Evolutionary conservation across 2,888 invertebrate genomes (phyloP).

Genomic region (Temnothorax ravouxi): DNA sequence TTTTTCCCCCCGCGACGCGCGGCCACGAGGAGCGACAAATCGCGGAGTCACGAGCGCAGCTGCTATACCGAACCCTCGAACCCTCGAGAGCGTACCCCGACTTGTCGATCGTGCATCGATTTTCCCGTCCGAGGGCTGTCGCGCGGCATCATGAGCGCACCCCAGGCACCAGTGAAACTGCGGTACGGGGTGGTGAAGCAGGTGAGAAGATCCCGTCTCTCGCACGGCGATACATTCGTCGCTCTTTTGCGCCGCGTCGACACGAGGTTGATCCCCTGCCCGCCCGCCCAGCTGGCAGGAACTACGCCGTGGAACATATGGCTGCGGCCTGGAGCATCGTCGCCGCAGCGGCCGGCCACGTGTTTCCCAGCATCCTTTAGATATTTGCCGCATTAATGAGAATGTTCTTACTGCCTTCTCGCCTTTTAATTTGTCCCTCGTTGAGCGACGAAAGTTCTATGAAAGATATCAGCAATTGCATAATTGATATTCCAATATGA

Average conservation of each 20-base stretch:
- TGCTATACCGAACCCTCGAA: conserved; percentile 37
- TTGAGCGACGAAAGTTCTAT: not conserved
- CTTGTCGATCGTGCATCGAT: conserved; percentile 29
- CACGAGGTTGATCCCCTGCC: conserved; percentile 23
- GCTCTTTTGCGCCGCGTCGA: not conserved
- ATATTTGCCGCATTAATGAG: not conserved
- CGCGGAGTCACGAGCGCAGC: conserved; percentile 30
- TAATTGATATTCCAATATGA: not conserved
- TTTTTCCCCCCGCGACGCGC: not conserved
- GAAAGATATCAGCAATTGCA: conserved; percentile 22
- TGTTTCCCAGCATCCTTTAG: not conserved
- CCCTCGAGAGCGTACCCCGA: conserved; percentile 2
- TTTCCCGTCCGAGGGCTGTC: conserved; percentile 56
- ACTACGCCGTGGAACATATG: conserved; percentile 69
- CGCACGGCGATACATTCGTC: not conserved
- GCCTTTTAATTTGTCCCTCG: not conserved
- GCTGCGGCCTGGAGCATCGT: conserved; percentile 50
- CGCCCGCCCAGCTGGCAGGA: conserved; percentile 39
- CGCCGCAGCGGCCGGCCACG: not conserved
- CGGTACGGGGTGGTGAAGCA: conserved; percentile 88
- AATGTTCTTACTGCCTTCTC: not conserved
- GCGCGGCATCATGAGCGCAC: conserved; percentile 74
- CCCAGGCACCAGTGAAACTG: conserved; percentile 86
- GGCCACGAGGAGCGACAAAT: conserved; percentile 17
- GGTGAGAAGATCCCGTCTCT: conserved; percentile 84